These are phyloP conservation scores for Echinops telfairi DNA, from an alignment of 2,113 vertebrate species.

Conservation along the genomic window DNA sequence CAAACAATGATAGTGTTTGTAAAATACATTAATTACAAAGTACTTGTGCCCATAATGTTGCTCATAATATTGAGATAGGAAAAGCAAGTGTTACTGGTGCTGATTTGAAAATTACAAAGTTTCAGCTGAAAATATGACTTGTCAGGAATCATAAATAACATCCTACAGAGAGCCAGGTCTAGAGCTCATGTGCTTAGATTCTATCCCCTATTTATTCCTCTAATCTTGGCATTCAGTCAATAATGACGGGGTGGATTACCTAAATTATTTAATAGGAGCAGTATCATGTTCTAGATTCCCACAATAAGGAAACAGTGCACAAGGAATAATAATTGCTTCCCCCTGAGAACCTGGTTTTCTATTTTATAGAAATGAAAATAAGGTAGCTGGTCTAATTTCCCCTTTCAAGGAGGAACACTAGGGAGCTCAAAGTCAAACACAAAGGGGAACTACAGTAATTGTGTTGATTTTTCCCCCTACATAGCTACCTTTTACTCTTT, in stretches of 20 bases:
- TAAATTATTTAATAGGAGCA: constrained; percentile 4
- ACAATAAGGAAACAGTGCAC: background rate
- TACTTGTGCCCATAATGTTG: constrained; percentile 7
- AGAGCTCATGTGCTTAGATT: background rate
- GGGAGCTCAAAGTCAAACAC: background rate
- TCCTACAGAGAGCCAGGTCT: background rate
- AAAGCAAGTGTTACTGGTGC: background rate
- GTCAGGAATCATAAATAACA: background rate
- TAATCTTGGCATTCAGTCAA: background rate
- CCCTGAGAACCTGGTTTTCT: constrained; percentile 33
- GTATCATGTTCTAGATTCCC: background rate
- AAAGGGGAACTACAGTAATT: background rate
- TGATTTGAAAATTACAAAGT: background rate
- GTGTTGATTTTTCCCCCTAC: background rate
- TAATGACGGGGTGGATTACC: background rate
- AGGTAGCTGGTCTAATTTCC: background rate
- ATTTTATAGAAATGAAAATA: constrained; percentile 20
- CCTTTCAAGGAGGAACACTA: background rate
- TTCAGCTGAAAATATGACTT: background rate
- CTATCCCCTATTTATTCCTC: too few relatives aligned
- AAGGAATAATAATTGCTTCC: background rate
- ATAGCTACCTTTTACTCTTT: background rate
- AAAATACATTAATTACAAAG: background rate
- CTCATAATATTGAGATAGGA: constrained; percentile 34
- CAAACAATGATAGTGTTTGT: background rate